Evolutionary conservation across 2,113 vertebrate genomes (phyloP).

Genomic region (Grammomys surdaster): DNA sequence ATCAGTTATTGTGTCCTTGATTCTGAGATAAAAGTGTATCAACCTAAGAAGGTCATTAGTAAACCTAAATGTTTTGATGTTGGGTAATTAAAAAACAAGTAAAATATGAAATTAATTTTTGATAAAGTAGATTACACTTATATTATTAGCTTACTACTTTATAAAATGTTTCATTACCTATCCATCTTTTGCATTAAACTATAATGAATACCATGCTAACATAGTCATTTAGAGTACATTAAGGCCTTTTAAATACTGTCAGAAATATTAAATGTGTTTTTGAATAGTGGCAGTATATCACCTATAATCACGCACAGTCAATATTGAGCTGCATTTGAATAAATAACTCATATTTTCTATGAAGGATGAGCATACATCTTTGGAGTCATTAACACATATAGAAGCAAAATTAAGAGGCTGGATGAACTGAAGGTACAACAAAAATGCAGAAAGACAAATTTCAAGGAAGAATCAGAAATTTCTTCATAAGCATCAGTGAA

Average conservation of each 20-base stretch:
- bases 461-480: conserved; percentile 6
- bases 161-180: background rate
- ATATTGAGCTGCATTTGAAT: background rate
- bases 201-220: background rate
- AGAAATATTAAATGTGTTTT: background rate
- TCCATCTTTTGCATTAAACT: background rate
- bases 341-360: background rate
- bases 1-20: background rate
- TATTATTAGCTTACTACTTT: background rate
- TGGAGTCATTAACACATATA: background rate
- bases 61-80: background rate
- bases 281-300: background rate
- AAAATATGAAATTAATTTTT: background rate
- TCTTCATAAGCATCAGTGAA: background rate
- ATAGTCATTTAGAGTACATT: background rate
- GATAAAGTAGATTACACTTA: background rate
- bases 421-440: background rate
- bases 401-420: conserved; percentile 23
- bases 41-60: background rate
- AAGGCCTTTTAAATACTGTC: background rate
- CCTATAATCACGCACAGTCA: background rate
- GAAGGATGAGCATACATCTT: background rate
- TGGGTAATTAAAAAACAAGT: background rate
- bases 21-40: background rate
- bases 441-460: background rate